These are phyloP conservation scores for Helogale parvula DNA, from an alignment of 2,113 vertebrate genomes.

Conservation along the genomic window DNA sequence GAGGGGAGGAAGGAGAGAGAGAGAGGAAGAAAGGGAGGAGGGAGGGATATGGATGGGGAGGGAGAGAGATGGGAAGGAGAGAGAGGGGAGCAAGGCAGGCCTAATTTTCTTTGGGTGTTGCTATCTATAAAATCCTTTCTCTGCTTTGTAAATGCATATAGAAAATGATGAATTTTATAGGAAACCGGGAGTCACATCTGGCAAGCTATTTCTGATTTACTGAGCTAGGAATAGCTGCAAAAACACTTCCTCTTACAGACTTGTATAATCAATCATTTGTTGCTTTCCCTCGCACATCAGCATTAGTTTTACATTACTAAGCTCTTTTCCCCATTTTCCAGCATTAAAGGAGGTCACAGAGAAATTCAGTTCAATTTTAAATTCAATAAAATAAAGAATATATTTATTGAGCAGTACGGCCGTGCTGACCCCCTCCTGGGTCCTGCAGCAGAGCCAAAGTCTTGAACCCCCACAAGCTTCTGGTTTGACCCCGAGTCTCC, in stretches of 20 bases:
- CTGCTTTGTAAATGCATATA: conserved; percentile 29
- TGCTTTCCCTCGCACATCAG: conserved; percentile 46
- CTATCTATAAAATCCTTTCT: conserved; percentile 49
- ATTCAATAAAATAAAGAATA: conserved; percentile 33
- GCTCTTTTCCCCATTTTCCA: not conserved
- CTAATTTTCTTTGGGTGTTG: not conserved
- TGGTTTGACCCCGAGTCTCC: not conserved
- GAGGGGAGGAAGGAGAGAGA: too few species aligned
- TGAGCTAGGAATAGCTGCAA: conserved; percentile 70
- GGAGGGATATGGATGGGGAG: too few species aligned
- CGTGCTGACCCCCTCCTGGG: not conserved
- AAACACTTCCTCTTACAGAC: conserved; percentile 64
- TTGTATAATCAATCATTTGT: conserved; percentile 70
- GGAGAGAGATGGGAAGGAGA: not conserved
- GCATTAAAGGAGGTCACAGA: conserved; percentile 46
- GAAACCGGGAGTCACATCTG: conserved; percentile 73
- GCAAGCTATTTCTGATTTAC: conserved; percentile 75
- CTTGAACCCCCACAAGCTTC: not conserved
- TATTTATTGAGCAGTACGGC: not conserved
- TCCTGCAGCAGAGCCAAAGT: not conserved
- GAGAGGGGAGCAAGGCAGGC: not conserved
- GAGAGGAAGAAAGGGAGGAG: not conserved
- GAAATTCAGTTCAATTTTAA: conserved; percentile 36
- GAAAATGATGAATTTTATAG: conserved; percentile 72
- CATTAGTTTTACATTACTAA: conserved; percentile 56